phyloP scores from a whole-genome alignment of 2,113 vertebrate species.

The Pterocles orientalis region DNA sequence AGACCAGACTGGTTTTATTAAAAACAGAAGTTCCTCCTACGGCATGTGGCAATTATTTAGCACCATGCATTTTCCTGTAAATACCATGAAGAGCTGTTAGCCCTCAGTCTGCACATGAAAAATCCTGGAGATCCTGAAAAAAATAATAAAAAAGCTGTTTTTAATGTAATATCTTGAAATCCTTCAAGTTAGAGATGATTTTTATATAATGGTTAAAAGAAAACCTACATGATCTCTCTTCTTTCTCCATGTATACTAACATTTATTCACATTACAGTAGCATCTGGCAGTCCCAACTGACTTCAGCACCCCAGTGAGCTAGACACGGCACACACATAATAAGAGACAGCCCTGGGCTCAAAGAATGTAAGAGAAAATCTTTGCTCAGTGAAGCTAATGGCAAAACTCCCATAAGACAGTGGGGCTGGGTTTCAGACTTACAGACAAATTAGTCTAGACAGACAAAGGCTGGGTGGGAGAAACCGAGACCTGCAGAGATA shows the following conservation, averaged over 20 bases:
- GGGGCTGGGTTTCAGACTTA: constrained; percentile 12
- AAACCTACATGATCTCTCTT: background rate
- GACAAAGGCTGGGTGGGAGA: constrained; percentile 8
- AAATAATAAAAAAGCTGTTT: constrained; percentile 13
- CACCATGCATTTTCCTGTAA: constrained; percentile 64
- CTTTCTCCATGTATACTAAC: background rate
- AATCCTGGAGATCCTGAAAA: background rate
- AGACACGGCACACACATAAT: constrained; percentile 25
- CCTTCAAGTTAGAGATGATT: constrained; percentile 1
- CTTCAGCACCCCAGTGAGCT: constrained; percentile 56
- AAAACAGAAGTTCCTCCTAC: constrained; percentile 74
- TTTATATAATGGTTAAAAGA: constrained; percentile 5
- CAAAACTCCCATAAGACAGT: constrained; percentile 52
- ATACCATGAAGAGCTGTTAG: constrained; percentile 53
- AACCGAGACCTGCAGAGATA: constrained; percentile 52
- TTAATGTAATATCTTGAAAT: constrained; percentile 14
- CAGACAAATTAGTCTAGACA: constrained; percentile 40
- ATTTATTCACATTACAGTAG: constrained; percentile 50
- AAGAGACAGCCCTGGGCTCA: constrained; percentile 34
- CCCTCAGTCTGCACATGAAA: constrained; percentile 48
- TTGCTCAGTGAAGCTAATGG: constrained; percentile 36
- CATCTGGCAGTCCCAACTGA: constrained; percentile 59
- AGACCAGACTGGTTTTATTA: constrained; percentile 76
- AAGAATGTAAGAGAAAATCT: constrained; percentile 40
- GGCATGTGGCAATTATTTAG: constrained; percentile 63